Evolutionary conservation across 2,113 vertebrate species (phyloP), one percentile per base, ranked within the genome.

Genomic region (Sphyrna mokarran): DNA sequence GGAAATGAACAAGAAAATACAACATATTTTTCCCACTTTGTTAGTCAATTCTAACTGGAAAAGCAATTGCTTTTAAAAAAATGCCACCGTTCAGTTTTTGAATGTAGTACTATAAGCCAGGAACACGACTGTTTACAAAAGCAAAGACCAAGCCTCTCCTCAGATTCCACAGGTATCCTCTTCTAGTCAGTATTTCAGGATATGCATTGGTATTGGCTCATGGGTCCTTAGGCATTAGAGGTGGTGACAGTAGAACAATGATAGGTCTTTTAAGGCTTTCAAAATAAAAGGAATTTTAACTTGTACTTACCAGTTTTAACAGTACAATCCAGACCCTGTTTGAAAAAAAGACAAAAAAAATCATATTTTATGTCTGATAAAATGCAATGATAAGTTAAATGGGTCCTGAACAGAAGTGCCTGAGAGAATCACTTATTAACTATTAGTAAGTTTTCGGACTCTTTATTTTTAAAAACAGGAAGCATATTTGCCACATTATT

Each of bases 271-370:
- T 16, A 63, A 63, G 61, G 61, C 61, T 13, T 63, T 63, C 61
- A 63, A 29, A 83, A 16, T 37, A 83, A 18, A 43, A 89, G 26
- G 14, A 10, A 76, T 76, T 33, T 83, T 22, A 43, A 96, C 69
- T 40, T 40, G 0, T 40, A 98, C 98, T 98, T 97, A 98, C 98
- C 98, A 0, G 97, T 97, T 96, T 96, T 96, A 96, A 98, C 97
- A 0, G 85, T 96, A 95, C 98, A 98, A 96, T 96, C 96, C 93
- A 98, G 96, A 90, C 96, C 97, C 98, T 98, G 97, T 95, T 72
- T 76, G 95, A 63, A 96, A 29, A 29, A 94, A 95, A 95, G 37
- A 95, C 4, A 95, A 95, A 69, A 3, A 22, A 22, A 10, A n/a
- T 20, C 14, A 93, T 14, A 66, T 37, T 37, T 93, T 33, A 7